Base-by-base conservation (phyloP, 1,140 invertebrate species). In the Microplitis mediator region DNA sequence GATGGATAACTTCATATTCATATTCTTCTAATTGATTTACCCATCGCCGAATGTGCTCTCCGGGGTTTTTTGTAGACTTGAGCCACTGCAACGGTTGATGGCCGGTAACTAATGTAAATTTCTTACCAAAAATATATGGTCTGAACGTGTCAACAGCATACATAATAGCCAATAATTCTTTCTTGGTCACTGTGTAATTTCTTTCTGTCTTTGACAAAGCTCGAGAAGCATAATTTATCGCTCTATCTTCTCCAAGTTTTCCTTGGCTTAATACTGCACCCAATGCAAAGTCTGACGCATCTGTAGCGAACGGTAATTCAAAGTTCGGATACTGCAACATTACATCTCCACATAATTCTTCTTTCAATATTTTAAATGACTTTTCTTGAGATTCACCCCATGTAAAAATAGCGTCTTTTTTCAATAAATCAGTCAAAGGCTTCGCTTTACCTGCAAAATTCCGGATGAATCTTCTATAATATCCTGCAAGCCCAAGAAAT, bases 31-130 rank as follows among this genome's bases (percentile, higher is more conserved):
- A 71, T 75, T 84, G 79, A 5, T 89, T 34, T 66, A 84, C 71
- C 89, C 89, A 91, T n/a, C 88, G 72, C 3, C 86, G 79, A 13
- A 90, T 74, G 75, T 86, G 75, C 5, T 45, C 8, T 1, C 39
- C 5, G 8, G 6, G 39, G 3, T 0, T 45, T 8, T 45, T 45
- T 0, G 39, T 45, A 9, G 8, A 45, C 3, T 45, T 45, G 1
- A 45, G 39, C 39, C 4, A 45, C 5, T 6, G 6, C 8, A 45
- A 8, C 3, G 39, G 39, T 45, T 45, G 39, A 3, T 45, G 39
- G 6, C 8, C 39, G 5, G 8, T 45, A 3, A 45, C 39, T 1
- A 45, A 45, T 0, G 39, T 45, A 1, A 11, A 45, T 3, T 45
- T 45, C 39, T 3, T 45, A 45, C 39, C 39, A 45, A 81, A 82